Evolutionary conservation across 37 sponge, comb jelly and placozoan genomes (phyloP), one percentile per base, ranked within the genome.

Genomic region (Geodia barretti): DNA sequence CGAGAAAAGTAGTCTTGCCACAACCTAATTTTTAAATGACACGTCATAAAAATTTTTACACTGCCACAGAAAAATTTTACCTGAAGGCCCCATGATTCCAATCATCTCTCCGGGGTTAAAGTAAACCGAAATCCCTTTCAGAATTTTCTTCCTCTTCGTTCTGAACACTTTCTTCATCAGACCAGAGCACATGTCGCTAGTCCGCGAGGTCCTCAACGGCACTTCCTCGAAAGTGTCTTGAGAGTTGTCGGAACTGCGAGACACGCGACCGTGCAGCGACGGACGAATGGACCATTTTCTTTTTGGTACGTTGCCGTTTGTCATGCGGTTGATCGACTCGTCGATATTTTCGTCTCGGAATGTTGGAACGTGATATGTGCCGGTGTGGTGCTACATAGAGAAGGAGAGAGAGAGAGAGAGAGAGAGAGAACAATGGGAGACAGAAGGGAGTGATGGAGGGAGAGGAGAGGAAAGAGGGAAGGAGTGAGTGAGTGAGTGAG

Each of bases 21-120:
- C 73, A 70, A 41, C 86, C 86, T 85, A 28, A 4, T 11, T 17
- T 19, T 20, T 36, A n/a, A n/a, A n/a, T n/a, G n/a, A n/a, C n/a
- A n/a, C n/a, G n/a, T n/a, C n/a, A n/a, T n/a, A n/a, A 47, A 47
- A 47, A 14, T 7, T 47, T 47, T 47, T 47, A 47, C 54, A 47
- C 11, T 47, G 54, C n/a, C n/a, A n/a, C n/a, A n/a, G n/a, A n/a
- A n/a, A n/a, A n/a, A n/a, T n/a, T n/a, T n/a, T 4, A 61, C 67
- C 75, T 71, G 86, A 85, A 33, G 86, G 86, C 39, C 86, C 86
- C 92, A 92, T 92, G 26, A 92, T 83, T 1, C 80, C 92, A 20
- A 83, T 72, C 42, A 92, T 41, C 39, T 92, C 77, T 58, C 92
- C 92, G 32, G 92, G 92, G 47, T 92, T 92, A 70, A 92, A 92